Percentiles rank a stretch among this genome's conserved stretches.
Evolutionary conservation across 2,888 invertebrate species (phyloP).

Genomic region (Calliphora vomitoria): DNA sequence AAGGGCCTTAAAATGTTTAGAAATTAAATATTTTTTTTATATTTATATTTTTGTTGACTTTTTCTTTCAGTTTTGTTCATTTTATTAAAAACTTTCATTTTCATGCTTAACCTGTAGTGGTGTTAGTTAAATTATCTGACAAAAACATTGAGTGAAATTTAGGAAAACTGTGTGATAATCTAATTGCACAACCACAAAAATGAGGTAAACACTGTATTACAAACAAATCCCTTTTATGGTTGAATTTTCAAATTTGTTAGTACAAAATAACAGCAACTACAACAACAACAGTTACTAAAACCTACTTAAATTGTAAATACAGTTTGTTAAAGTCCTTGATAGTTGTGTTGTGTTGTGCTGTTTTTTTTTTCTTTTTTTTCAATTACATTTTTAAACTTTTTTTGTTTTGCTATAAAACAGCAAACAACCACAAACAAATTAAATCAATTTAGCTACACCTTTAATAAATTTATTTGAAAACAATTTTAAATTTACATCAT

Average conservation of each 20-base stretch:
- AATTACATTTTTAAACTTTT: not conserved
- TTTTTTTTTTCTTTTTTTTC: too few species aligned
- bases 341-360: not conserved
- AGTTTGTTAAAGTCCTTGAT: slow-evolving; percentile 4
- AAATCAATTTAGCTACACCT: slow-evolving; percentile 41
- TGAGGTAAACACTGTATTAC: slow-evolving; percentile 66
- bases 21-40: too few species aligned
- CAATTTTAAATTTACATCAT: slow-evolving; percentile 10
- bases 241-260: slow-evolving; percentile 19
- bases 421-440: slow-evolving; percentile 51
- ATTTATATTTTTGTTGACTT: too few species aligned
- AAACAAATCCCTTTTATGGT: slow-evolving; percentile 60
- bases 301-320: not conserved
- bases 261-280: slow-evolving; percentile 12
- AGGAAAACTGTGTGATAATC: slow-evolving; percentile 69
- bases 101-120: not conserved
- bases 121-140: not conserved
- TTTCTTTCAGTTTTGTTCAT: too few species aligned
- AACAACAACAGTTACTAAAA: not conserved
- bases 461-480: slow-evolving; percentile 17
- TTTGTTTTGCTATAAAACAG: not conserved
- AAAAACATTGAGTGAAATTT: slow-evolving; percentile 50
- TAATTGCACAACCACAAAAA: slow-evolving; percentile 75
- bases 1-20: not conserved
- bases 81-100: not conserved